These are phyloP conservation scores for Dendrolimus punctatus DNA, from an alignment of 1,140 invertebrate genomes.

Conservation along the genomic window DNA sequence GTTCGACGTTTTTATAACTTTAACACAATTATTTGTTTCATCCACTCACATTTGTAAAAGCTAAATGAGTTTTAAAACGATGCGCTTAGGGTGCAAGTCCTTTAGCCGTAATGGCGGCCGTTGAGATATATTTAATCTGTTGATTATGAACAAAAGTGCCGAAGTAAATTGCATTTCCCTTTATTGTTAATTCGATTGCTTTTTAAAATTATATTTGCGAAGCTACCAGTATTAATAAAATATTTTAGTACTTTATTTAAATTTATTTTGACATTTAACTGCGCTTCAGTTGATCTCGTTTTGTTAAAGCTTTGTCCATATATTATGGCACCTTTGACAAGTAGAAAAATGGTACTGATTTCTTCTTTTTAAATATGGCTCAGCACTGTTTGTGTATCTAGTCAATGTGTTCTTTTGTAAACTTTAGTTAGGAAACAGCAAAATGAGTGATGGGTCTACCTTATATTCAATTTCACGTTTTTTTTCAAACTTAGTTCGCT, in stretches of 20 bases:
- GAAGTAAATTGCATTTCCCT: slow-evolving; percentile 15
- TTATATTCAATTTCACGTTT: too few species aligned
- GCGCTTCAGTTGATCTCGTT: too few species aligned
- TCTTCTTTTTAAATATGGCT: too few species aligned
- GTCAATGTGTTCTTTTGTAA: too few species aligned
- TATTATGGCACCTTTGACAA: too few species aligned
- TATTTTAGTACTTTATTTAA: neutral
- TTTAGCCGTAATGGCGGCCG: neutral
- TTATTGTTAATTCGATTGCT: slow-evolving; percentile 19
- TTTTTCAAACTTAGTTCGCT: too few species aligned
- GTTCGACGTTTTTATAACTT: slow-evolving; percentile 26
- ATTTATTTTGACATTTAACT: too few species aligned
- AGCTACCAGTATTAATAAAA: slow-evolving; percentile 8
- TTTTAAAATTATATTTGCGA: slow-evolving; percentile 12
- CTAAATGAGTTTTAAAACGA: slow-evolving; percentile 11
- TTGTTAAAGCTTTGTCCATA: too few species aligned
- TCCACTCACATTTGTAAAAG: neutral
- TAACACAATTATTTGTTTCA: slow-evolving; percentile 16
- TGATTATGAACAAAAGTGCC: slow-evolving; percentile 11
- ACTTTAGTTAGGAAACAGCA: too few species aligned
- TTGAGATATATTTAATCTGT: neutral
- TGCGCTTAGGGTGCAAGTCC: slow-evolving; percentile 5
- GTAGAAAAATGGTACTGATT: too few species aligned
- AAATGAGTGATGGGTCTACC: too few species aligned
- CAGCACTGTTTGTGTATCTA: too few species aligned